Conservation (phyloP, 2,797 vertebrate genomes). For the Epinephelus awoara region DNA sequence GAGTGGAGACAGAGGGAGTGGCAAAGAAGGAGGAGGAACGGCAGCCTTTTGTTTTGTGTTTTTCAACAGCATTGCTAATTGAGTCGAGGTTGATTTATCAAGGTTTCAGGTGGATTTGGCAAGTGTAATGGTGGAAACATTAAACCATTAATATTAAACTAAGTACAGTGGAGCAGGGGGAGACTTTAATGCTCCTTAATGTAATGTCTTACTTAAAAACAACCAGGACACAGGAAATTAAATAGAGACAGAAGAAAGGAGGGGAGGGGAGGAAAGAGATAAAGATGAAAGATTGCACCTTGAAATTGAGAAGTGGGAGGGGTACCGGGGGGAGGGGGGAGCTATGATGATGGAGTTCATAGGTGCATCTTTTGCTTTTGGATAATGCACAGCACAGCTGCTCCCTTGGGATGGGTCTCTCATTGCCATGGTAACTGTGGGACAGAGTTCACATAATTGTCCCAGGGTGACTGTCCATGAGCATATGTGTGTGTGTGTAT, state of each 20-base stretch:
- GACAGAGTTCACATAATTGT: constrained; percentile 71
- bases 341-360: constrained; percentile 54
- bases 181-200: constrained; percentile 43
- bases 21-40: constrained; percentile 20
- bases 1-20: constrained; percentile 29
- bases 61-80: constrained; percentile 49
- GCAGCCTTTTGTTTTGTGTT: constrained; percentile 39
- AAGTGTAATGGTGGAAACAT: constrained; percentile 40
- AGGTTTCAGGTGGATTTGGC: constrained; percentile 38
- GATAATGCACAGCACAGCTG: constrained; percentile 56
- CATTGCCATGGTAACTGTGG: constrained; percentile 68
- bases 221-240: constrained; percentile 48
- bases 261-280: constrained; percentile 20
- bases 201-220: constrained; percentile 47
- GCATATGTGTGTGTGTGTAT: constrained; percentile 20
- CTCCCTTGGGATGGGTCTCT: constrained; percentile 65
- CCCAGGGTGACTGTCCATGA: constrained; percentile 36
- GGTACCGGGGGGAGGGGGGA: background rate
- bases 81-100: constrained; percentile 49
- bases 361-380: constrained; percentile 63
- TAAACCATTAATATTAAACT: constrained; percentile 54
- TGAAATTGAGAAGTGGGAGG: constrained; percentile 33
- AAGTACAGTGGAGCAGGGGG: constrained; percentile 31
- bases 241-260: constrained; percentile 5
- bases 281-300: constrained; percentile 58